A percentile compares a stretch with the other conserved stretches of the same genome.
phyloP scores from a whole-genome alignment of 2,113 vertebrate species.

The Grammomys dolichurus region DNA sequence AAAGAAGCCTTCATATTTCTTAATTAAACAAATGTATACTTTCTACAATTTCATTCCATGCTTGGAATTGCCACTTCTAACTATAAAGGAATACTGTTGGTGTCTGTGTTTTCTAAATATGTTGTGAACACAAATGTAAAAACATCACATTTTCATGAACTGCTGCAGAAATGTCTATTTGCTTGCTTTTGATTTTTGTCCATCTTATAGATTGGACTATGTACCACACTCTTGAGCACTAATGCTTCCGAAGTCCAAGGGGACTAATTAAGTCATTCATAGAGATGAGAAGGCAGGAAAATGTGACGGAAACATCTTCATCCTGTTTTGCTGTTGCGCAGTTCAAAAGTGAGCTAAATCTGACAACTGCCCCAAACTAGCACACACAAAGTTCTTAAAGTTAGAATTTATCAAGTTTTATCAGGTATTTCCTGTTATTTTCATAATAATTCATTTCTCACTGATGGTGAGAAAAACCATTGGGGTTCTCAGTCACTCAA shows the following conservation, averaged over 20 bases:
- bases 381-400: not conserved
- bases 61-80: conserved; percentile 36
- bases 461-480: conserved; percentile 18
- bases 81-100: conserved; percentile 3
- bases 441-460: conserved; percentile 34
- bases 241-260: not conserved
- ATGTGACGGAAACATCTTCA: conserved; percentile 33
- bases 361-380: conserved; percentile 1
- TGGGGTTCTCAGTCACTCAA: conserved; percentile 8
- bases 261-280: conserved; percentile 59
- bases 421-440: conserved; percentile 11
- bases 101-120: conserved; percentile 26
- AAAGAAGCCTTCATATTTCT: conserved; percentile 46
- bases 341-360: not conserved
- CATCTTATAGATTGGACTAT: not conserved
- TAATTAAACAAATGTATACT: conserved; percentile 10
- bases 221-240: not conserved
- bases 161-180: conserved; percentile 26
- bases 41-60: conserved; percentile 24
- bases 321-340: not conserved
- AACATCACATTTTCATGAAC: not conserved
- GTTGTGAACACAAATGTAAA: conserved; percentile 5
- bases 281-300: conserved; percentile 25
- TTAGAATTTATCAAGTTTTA: not conserved
- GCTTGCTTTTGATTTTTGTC: conserved; percentile 5